These are phyloP conservation scores for Mercenaria mercenaria DNA, from an alignment of 1,140 invertebrate species.

Conservation along the genomic window DNA sequence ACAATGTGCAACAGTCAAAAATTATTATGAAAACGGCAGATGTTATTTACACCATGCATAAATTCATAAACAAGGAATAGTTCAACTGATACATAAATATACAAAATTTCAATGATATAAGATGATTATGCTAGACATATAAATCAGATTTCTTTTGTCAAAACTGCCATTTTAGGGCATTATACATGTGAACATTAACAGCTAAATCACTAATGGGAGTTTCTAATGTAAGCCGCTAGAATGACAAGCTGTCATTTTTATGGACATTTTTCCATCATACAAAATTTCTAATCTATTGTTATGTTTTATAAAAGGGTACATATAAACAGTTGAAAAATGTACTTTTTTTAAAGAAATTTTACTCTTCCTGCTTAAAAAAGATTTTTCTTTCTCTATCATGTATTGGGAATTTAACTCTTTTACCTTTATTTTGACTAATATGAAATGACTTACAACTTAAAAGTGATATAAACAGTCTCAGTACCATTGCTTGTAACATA, in stretches of 20 bases:
- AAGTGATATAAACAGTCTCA: no score
- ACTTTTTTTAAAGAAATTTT: no score
- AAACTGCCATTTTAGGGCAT: neutral
- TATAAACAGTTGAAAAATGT: neutral
- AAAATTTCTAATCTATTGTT: neutral
- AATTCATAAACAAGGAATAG: neutral
- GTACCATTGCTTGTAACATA: no score
- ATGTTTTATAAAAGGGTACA: neutral
- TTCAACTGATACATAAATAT: no score
- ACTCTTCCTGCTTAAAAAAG: no score
- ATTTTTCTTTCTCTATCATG: no score
- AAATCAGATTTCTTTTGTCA: slow-evolving; percentile 17
- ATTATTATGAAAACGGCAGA: no score
- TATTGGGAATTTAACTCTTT: no score
- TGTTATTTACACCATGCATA: no score
- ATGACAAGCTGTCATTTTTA: slow-evolving; percentile 31
- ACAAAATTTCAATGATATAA: neutral
- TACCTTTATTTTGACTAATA: no score
- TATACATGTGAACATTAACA: slow-evolving; percentile 30
- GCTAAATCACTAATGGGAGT: slow-evolving; percentile 18
- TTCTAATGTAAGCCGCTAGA: neutral
- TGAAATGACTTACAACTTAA: no score
- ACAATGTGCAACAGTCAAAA: no score
- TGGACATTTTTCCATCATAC: neutral
- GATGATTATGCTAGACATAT: neutral